Percentiles rank a stretch among this genome's conserved stretches.
phyloP scores from a whole-genome alignment of 2,797 vertebrate species.

The Microctenopoma steveboyesi region DNA sequence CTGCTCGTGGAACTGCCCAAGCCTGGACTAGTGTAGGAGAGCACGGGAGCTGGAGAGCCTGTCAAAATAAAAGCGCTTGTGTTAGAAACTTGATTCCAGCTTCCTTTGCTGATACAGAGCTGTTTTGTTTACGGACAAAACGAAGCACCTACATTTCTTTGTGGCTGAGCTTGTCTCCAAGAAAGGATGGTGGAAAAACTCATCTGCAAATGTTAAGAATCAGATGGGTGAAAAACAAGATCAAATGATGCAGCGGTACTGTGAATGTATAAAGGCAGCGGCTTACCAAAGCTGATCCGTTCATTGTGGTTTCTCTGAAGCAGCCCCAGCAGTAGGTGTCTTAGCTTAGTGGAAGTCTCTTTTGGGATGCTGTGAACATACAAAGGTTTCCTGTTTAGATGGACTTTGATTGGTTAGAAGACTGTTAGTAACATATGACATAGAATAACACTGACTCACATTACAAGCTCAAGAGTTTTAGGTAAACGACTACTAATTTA shows the following conservation, averaged over 20 bases:
- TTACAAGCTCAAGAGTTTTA: not conserved
- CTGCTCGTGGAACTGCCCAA: constrained; percentile 92
- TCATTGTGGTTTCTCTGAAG: constrained; percentile 91
- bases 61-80: constrained; percentile 30
- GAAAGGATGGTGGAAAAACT: constrained; percentile 96
- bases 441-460: not conserved
- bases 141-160: constrained; percentile 90
- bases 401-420: not conserved
- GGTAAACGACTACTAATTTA: not conserved
- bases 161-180: constrained; percentile 86
- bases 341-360: constrained; percentile 90
- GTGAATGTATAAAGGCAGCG: not conserved
- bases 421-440: constrained; percentile 9
- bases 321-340: constrained; percentile 91
- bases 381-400: constrained; percentile 16
- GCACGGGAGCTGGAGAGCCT: constrained; percentile 88
- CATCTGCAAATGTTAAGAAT: constrained; percentile 80
- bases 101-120: not conserved
- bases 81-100: constrained; percentile 8
- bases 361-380: constrained; percentile 89
- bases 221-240: not conserved
- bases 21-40: constrained; percentile 87
- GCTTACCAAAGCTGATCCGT: constrained; percentile 93
- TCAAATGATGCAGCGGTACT: not conserved
- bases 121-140: not conserved